Percentiles rank a stretch among this genome's conserved stretches.
Evolutionary conservation across 2,113 vertebrate genomes (phyloP).

Genomic region (Lepisosteus osseus): DNA sequence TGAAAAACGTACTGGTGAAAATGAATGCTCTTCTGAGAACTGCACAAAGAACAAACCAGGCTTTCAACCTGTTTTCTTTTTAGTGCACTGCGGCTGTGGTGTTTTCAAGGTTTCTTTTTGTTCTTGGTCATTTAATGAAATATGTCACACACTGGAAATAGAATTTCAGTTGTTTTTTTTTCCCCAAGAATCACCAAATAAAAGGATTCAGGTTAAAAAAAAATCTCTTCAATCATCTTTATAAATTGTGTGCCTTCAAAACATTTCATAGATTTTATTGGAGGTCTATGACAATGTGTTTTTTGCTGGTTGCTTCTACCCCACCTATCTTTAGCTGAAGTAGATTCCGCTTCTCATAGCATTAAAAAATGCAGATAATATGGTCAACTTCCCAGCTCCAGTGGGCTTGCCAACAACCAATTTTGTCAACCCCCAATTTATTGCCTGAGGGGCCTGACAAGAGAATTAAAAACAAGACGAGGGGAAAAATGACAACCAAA

Average conservation of each 20-base stretch:
- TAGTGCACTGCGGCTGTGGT: slow-evolving; percentile 8
- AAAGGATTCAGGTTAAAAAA: slow-evolving; percentile 51
- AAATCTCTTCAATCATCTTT: too few relatives aligned
- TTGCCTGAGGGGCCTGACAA: slow-evolving; percentile 63
- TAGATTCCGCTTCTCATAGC: slow-evolving; percentile 33
- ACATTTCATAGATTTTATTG: too few relatives aligned
- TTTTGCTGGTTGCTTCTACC: slow-evolving; percentile 44
- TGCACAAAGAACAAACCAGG: too few relatives aligned
- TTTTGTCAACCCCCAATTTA: slow-evolving; percentile 42
- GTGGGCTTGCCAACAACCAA: slow-evolving; percentile 53
- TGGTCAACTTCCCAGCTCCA: slow-evolving; percentile 55
- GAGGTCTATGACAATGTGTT: slow-evolving; percentile 2
- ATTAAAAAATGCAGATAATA: slow-evolving; percentile 54
- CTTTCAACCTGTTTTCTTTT: too few relatives aligned
- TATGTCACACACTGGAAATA: slow-evolving; percentile 44
- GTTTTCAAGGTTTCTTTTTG: slow-evolving; percentile 58
- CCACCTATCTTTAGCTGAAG: slow-evolving; percentile 34
- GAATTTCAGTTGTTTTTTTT: slow-evolving; percentile 44
- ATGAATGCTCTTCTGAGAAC: too few relatives aligned
- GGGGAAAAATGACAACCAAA: slow-evolving; percentile 52
- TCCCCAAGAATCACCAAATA: slow-evolving; percentile 32
- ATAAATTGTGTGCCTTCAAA: too few relatives aligned
- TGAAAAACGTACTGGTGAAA: too few relatives aligned
- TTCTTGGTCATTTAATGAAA: slow-evolving; percentile 61
- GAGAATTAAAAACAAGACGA: slow-evolving; percentile 46